These are phyloP conservation scores for Haliclystus octoradiatus DNA, from an alignment of 30 jellyfish, hydroid and myxozoan species.

Conservation along the genomic window DNA sequence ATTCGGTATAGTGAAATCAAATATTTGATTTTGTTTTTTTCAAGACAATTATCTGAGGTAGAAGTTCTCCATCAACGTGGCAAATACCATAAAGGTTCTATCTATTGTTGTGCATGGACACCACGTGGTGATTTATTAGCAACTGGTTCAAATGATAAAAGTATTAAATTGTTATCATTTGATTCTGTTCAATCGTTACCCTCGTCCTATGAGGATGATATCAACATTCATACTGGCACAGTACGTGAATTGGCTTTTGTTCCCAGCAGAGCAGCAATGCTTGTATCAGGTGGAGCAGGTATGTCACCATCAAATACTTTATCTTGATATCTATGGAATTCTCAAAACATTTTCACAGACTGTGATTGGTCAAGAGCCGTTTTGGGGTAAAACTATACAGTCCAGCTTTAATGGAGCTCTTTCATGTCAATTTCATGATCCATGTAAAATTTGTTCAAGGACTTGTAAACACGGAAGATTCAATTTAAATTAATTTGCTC, in stretches of 20 bases:
- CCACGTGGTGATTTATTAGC: conserved; percentile 92
- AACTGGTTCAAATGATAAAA: conserved; percentile 92
- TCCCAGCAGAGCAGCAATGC: conserved; percentile 61
- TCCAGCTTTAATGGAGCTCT: too few relatives aligned
- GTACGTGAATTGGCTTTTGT: conserved; percentile 90
- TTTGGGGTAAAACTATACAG: too few relatives aligned
- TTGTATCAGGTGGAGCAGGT: conserved; percentile 98
- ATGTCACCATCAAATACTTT: too few relatives aligned
- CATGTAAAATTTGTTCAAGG: too few relatives aligned
- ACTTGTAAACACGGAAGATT: too few relatives aligned
- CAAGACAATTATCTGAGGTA: too few relatives aligned
- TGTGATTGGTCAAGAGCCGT: too few relatives aligned
- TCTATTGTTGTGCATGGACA: conserved; percentile 91
- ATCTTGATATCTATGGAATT: too few relatives aligned
- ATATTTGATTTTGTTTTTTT: too few relatives aligned
- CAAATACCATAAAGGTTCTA: conserved; percentile 97
- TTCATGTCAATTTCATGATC: too few relatives aligned
- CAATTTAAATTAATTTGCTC: too few relatives aligned
- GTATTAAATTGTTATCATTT: conserved; percentile 65
- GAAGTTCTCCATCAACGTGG: conserved; percentile 23
- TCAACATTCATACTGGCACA: conserved; percentile 81
- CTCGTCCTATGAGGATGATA: conserved; percentile 59
- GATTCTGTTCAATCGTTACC: conserved; percentile 62
- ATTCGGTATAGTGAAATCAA: too few relatives aligned
- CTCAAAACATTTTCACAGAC: background rate